Evolutionary conservation across 2,888 invertebrate species (phyloP).

Genomic region (Macrosiphum euphorbiae): DNA sequence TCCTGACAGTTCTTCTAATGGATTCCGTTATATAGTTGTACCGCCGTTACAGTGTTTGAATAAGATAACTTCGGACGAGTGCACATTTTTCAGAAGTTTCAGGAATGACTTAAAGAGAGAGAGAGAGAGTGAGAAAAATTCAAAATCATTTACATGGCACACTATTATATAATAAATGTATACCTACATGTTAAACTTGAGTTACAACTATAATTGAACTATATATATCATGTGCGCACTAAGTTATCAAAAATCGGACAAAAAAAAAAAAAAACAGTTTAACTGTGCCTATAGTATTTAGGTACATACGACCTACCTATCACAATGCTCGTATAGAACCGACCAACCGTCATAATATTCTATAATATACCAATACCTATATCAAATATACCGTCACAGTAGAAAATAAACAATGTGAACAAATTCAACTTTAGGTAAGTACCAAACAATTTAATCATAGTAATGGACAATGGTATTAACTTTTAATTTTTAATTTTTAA

Average conservation of each 20-base stretch:
- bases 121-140: neutral
- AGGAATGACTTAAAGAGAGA: neutral
- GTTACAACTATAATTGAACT: neutral
- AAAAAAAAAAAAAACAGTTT: neutral
- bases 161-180: neutral
- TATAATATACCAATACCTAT: neutral
- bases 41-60: neutral
- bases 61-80: neutral
- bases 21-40: neutral
- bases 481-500: neutral
- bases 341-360: neutral
- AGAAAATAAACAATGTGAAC: neutral
- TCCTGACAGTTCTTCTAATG: neutral
- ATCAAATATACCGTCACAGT: neutral
- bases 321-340: neutral
- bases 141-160: neutral
- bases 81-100: slow-evolving; percentile 1
- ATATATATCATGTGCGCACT: neutral
- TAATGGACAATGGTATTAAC: neutral
- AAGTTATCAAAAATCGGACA: neutral
- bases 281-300: neutral
- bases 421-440: neutral
- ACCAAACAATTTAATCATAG: neutral
- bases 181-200: neutral
- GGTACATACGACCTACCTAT: neutral